Conservation (phyloP, 2,113 vertebrate species). For the Halichoeres trimaculatus region DNA sequence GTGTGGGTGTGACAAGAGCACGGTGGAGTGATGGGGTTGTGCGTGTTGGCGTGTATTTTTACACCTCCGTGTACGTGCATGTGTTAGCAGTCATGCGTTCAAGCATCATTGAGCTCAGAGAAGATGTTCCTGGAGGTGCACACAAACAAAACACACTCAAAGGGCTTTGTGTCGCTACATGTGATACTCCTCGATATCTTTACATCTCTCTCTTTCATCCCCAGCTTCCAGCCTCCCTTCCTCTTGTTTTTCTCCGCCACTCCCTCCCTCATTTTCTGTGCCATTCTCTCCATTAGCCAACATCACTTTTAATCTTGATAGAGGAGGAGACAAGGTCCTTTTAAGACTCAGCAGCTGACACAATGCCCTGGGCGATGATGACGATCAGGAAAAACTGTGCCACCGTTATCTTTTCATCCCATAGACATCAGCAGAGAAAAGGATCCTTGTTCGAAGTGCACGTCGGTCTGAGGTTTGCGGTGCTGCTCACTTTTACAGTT, state of each 20-base stretch:
- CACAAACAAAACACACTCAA: constrained; percentile 14
- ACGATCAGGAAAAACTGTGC: constrained; percentile 43
- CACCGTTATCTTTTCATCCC: constrained; percentile 54
- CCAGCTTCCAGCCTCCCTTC: constrained; percentile 2
- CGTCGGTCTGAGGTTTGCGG: constrained; percentile 25
- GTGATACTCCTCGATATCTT: constrained; percentile 44
- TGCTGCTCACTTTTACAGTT: constrained; percentile 11
- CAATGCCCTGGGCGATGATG: constrained; percentile 49
- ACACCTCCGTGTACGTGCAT: constrained; percentile 33
- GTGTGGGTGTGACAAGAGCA: constrained; percentile 66
- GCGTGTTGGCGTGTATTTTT: constrained; percentile 39
- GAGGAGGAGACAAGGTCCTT: constrained; percentile 48
- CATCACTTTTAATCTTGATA: constrained; percentile 52
- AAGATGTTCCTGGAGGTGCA: constrained; percentile 43
- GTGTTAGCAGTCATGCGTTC: constrained; percentile 26
- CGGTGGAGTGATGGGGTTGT: constrained; percentile 13
- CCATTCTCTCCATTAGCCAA: constrained; percentile 17
- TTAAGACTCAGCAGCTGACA: constrained; percentile 45
- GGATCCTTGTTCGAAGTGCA: constrained; percentile 27
- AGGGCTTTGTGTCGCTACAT: constrained; percentile 16
- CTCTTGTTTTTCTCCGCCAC: constrained; percentile 14
- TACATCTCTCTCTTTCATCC: constrained; percentile 51
- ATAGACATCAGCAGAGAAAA: constrained; percentile 38
- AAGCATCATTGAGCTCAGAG: constrained; percentile 21
- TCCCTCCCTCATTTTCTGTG: constrained; percentile 16